Percentiles rank a stretch among this genome's conserved stretches.
These are phyloP conservation scores for Yoshiicerus persimilis DNA, from an alignment of 1,140 invertebrate species.

Conservation along the genomic window DNA sequence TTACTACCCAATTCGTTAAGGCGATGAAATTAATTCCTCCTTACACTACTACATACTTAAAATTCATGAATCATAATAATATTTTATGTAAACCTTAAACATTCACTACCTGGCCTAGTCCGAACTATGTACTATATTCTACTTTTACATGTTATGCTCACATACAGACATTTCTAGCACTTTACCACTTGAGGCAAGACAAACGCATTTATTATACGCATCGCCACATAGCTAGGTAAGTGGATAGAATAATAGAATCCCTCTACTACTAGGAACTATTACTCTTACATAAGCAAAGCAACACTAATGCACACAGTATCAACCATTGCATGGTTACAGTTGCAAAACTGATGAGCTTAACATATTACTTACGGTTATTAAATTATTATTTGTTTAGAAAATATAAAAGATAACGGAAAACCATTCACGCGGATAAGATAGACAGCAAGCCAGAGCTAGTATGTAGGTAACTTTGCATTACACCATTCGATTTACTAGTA, in stretches of 20 bases:
- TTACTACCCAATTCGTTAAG: background rate
- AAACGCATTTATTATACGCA: background rate
- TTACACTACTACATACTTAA: background rate
- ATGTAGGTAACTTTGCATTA: background rate
- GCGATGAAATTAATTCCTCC: background rate
- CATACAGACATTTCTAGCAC: no score
- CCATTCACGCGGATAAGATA: background rate
- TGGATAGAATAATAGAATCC: background rate
- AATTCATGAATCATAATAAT: background rate
- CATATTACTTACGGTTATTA: conserved; percentile 20
- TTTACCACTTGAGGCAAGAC: background rate
- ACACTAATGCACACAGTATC: background rate
- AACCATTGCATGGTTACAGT: background rate
- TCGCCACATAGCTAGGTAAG: background rate
- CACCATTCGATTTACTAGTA: background rate
- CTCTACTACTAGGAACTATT: background rate
- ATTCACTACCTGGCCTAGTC: background rate
- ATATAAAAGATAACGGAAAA: conserved; percentile 7
- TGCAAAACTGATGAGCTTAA: background rate
- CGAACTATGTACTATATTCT: background rate
- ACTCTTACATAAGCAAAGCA: background rate
- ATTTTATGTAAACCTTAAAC: background rate
- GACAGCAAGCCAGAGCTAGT: background rate
- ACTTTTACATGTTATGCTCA: background rate
- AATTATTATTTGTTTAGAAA: conserved; percentile 24